Evolutionary conservation across 2,113 vertebrate species (phyloP), one percentile per base, ranked within the genome.

Genomic region (Conger conger): DNA sequence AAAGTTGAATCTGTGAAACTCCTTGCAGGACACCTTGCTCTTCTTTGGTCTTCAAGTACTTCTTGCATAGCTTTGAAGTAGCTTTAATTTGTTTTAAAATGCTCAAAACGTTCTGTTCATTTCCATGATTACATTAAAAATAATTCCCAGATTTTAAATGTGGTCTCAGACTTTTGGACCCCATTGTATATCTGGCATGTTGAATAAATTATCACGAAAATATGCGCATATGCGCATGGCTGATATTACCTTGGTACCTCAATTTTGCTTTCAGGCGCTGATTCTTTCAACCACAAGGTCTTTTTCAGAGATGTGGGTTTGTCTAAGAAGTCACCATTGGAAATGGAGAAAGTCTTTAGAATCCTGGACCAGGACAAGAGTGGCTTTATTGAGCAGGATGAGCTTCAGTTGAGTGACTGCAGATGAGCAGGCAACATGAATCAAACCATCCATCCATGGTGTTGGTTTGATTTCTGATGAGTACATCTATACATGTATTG

Each of bases 351-450:
- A 68, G 92, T 94, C 42, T 95, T 95, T 78, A 90, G 88, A 87
- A 91, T 95, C 82, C 87, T 95, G 89, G 93, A 95, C 89, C 93
- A 93, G 88, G 93, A 94, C 89, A 93, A 92, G 83, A 94, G 93
- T 54, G 92, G 94, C 73, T 94, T 84, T 89, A 95, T 94, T 81
- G 93, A 95, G 86, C 93, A 93, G 82, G 92, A 94, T 38, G 93
- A 95, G 88, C 86, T 95, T 87, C 93, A 93, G 94, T 95, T 93
- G 88, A 93, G 94, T 93, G 38, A 20, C 30, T 76, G 37, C 3
- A 20, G 23, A 37, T 35, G 40, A 1, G 36, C n/a, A 45, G 79
- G n/a, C 37, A 30, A 15, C 23, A 16, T 40, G 6, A 11, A 40
- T 20, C 36, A 40, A 27, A 18, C 78, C 38, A 23, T 27, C 35